Base-by-base conservation (phyloP, 30 jellyfish, hydroid and myxozoan species). In the Pelagia noctiluca region DNA sequence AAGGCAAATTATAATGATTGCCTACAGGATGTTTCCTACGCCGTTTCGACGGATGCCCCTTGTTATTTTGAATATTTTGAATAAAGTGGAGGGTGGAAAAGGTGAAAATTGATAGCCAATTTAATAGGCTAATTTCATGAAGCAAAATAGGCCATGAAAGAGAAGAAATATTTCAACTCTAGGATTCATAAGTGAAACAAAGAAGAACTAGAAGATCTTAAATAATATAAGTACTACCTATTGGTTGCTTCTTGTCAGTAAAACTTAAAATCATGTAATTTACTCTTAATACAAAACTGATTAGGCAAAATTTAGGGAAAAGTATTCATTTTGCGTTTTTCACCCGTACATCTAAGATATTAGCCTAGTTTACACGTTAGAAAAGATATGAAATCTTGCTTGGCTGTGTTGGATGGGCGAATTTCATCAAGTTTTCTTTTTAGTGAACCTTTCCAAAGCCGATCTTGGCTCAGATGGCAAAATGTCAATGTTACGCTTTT, bases 371-470 rank as follows among this genome's bases (percentile, higher is more conserved):
- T 38, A 18, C 8, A 22, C 35, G 30, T 63, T 23, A 19, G 18
- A 22, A n/a, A 26, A 19, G 18, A 33, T n/a, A 63, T 18, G 28
- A 63, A 22, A 63, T 2, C 75, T 21, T n/a, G 11, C 22, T 5
- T 16, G 16, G 57, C 8, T 42, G 57, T 42, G 57, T 42, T 42
- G 57, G 57, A 16, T 5, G 57, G 12, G 57, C 16, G 8, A 8
- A 42, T 16, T 42, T 42, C 12, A 12, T 66, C 48, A 82, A 10
- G 88, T 28, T 68, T 36, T 53, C 46, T 77, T 75, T 66, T 83
- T 77, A n/a, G 4, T 60, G 35, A 90, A 90, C 42, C 95, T 80
- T 35, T 83, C 95, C 31, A 90, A 63, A 24, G 92, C 95, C 24
- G 92, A 76, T 35, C 71, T 69, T 69, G 89, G 78, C 70, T 65